A percentile compares a stretch with the other conserved stretches of the same genome.
These are phyloP conservation scores for Probosciger aterrimus DNA, from an alignment of 2,113 vertebrate genomes.

Conservation along the genomic window DNA sequence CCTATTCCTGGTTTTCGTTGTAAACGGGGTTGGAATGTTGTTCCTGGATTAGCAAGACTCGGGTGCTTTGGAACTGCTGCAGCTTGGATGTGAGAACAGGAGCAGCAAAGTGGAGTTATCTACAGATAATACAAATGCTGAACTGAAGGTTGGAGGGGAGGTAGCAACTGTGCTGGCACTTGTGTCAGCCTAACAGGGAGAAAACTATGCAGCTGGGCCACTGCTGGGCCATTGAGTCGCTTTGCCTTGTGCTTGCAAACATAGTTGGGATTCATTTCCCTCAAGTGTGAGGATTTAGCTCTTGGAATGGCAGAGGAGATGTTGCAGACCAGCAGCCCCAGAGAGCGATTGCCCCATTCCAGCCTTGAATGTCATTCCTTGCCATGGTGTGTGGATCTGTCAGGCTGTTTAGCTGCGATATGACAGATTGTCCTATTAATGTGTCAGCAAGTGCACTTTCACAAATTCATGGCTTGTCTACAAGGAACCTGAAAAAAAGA, in stretches of 20 bases:
- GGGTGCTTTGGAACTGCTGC: background rate
- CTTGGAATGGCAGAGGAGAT: background rate
- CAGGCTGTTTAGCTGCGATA: conserved; percentile 56
- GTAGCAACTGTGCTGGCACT: background rate
- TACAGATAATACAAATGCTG: background rate
- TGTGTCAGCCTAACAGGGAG: background rate
- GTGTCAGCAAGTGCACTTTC: conserved; percentile 66
- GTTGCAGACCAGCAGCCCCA: background rate
- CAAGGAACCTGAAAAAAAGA: conserved; percentile 59
- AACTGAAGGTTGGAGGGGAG: background rate
- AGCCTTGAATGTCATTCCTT: background rate
- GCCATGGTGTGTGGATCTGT: conserved; percentile 45
- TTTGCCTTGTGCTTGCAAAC: background rate
- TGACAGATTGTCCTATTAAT: conserved; percentile 73
- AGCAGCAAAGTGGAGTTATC: background rate
- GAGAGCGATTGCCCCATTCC: background rate
- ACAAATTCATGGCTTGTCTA: conserved; percentile 65
- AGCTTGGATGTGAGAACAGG: background rate
- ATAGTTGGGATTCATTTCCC: background rate
- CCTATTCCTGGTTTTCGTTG: background rate
- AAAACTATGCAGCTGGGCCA: fast-evolving
- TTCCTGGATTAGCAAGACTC: background rate
- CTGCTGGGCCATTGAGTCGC: background rate
- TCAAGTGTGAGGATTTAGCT: background rate
- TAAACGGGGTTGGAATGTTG: background rate